Percentiles rank a stretch among this genome's conserved stretches.
phyloP scores from a whole-genome alignment of 2,888 invertebrate genomes.

The Campoplex capitator region DNA sequence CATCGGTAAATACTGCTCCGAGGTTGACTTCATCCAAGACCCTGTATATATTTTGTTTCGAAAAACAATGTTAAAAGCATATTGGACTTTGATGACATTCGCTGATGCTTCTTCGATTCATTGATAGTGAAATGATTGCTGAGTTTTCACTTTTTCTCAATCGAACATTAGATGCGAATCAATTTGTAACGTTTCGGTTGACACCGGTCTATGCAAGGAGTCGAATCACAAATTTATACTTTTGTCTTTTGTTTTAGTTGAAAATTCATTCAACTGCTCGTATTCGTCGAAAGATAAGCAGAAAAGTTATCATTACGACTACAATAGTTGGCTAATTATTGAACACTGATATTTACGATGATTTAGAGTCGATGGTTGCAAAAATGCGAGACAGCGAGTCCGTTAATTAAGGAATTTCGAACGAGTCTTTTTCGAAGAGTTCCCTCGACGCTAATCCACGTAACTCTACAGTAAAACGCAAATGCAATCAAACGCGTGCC shows the following conservation, averaged over 20 bases:
- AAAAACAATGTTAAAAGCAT: too few species aligned
- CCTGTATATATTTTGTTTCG: not conserved
- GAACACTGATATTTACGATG: not conserved
- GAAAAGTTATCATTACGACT: too few species aligned
- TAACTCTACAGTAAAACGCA: slow-evolving; percentile 9
- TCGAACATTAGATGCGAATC: not conserved
- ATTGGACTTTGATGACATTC: not conserved
- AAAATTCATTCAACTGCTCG: not conserved
- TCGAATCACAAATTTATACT: too few species aligned
- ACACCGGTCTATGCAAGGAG: not conserved
- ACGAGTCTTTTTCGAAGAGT: not conserved
- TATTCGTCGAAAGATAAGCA: too few species aligned
- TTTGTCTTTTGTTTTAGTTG: not conserved
- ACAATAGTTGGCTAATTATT: too few species aligned
- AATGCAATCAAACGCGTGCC: slow-evolving; percentile 58
- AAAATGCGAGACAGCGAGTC: not conserved
- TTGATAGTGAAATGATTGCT: too few species aligned
- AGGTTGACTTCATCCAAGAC: not conserved
- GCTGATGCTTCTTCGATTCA: not conserved
- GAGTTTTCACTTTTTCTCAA: not conserved
- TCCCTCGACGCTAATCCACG: not conserved
- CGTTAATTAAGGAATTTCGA: not conserved
- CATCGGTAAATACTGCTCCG: not conserved
- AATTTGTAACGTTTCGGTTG: not conserved
- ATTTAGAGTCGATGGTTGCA: not conserved